Evolutionary conservation across 92 coral and sea anemone genomes (phyloP).

Genomic region (Porites evermanni): DNA sequence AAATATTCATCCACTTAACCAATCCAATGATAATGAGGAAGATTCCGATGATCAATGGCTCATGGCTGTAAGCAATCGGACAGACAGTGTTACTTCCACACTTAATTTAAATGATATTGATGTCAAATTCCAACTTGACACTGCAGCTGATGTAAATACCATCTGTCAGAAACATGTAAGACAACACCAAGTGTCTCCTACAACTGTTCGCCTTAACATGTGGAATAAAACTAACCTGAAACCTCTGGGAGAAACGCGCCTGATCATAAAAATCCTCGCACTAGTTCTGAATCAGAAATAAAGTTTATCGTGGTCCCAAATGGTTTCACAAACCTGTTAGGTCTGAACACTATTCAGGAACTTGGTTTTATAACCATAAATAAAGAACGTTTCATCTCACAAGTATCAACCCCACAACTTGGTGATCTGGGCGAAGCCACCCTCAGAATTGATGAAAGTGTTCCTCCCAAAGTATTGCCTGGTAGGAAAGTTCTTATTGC

Average conservation of each 20-base stretch:
- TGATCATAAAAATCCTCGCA: background rate
- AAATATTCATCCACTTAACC: background rate
- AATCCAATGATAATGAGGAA: no score
- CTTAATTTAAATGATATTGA: no score
- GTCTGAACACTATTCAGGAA: constrained; percentile 4
- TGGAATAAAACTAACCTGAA: constrained; percentile 47
- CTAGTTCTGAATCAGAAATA: constrained; percentile 1
- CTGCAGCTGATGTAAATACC: constrained; percentile 58
- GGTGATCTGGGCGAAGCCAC: background rate
- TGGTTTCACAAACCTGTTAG: constrained; percentile 34
- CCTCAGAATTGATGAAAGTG: no score
- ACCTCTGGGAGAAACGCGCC: constrained; percentile 32
- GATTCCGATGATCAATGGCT: no score
- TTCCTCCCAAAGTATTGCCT: no score
- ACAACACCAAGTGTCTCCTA: constrained; percentile 36
- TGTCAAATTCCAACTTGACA: constrained; percentile 54
- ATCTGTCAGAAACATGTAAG: constrained; percentile 44
- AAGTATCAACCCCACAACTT: background rate
- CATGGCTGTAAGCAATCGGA: no score
- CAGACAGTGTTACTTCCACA: no score
- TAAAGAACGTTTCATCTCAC: constrained; percentile 2
- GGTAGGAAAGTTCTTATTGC: no score
- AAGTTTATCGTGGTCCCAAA: constrained; percentile 53
- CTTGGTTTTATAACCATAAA: background rate
- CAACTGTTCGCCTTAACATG: constrained; percentile 25